Percentiles rank a stretch among this genome's conserved stretches.
Evolutionary conservation across 30 jellyfish, hydroid and myxozoan species (phyloP).

Genomic region (Aurelia sp.): DNA sequence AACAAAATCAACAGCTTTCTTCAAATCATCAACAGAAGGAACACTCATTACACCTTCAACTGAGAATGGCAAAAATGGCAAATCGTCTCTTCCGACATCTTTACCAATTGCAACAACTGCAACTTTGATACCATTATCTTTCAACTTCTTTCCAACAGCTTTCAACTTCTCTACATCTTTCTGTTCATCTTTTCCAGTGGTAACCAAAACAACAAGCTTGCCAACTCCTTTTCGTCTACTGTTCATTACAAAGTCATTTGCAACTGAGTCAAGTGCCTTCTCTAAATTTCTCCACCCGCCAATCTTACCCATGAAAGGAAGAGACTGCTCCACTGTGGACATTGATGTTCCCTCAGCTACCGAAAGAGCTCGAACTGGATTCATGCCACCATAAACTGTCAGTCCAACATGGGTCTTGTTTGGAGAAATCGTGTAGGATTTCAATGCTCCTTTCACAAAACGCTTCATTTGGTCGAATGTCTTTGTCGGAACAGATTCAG

Average conservation of each 20-base stretch:
- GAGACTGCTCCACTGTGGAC: neutral
- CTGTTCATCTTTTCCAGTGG: slow-evolving; percentile 59
- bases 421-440: slow-evolving; percentile 40
- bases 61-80: neutral
- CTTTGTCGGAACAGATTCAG: slow-evolving; percentile 17
- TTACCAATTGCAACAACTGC: slow-evolving; percentile 71
- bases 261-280: slow-evolving; percentile 23
- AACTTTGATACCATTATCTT: slow-evolving; percentile 41
- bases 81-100: slow-evolving; percentile 20
- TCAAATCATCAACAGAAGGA: neutral
- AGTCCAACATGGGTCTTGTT: slow-evolving; percentile 57
- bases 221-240: slow-evolving; percentile 48
- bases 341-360: slow-evolving; percentile 30
- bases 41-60: slow-evolving; percentile 15
- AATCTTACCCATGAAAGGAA: slow-evolving; percentile 2
- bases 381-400: slow-evolving; percentile 40
- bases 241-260: slow-evolving; percentile 1
- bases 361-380: neutral
- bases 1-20: slow-evolving; percentile 26
- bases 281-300: slow-evolving; percentile 73
- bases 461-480: slow-evolving; percentile 28
- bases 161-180: neutral
- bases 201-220: slow-evolving; percentile 50
- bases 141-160: slow-evolving; percentile 3
- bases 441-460: slow-evolving; percentile 45